Evolutionary conservation across 2,888 invertebrate genomes (phyloP), one percentile per base, ranked within the genome.

Genomic region (Metellina segmentata): DNA sequence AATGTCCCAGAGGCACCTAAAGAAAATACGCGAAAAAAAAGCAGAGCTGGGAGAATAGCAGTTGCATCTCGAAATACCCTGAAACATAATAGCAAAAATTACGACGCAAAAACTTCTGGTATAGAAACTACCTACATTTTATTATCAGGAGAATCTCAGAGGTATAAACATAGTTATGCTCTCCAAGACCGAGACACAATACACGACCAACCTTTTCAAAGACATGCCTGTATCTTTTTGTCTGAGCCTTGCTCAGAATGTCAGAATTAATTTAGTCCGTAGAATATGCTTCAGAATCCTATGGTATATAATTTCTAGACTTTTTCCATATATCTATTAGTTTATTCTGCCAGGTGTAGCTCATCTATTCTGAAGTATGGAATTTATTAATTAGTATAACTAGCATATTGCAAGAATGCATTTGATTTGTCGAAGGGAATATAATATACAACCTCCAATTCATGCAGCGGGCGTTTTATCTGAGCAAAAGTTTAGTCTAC

Each of bases 131-230:
- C 49, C 48, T 77, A 19, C 69, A 77, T 85, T 85, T 85, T 85
- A 77, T 75, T 77, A 77, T 85, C 11, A 72, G 48, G 49, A 11
- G 53, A 83, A 72, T 53, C 82, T 82, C 82, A 8, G 52, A 82
- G 82, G 82, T 51, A 71, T 82, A 71, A 34, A 34, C 34, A 34
- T 34, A 4, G 34, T 34, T 34, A 34, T 34, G 34, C 34, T 34
- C 34, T 34, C 34, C 34, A 34, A 34, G 34, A 34, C 34, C 34
- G 34, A 34, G 34, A 34, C 34, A 2, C 34, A 34, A 34, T 34
- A 34, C 34, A 34, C 34, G 34, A 4, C 34, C 34, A 34, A 34
- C 34, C 34, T n/a, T 77, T 49, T n/a, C 16, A 49, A 20, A 16
- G 5, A 13, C 16, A 16, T 34, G 1, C 13, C 13, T 13, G 51